Evolutionary conservation across 2,113 vertebrate species (phyloP), one percentile per base, ranked within the genome.

Genomic region (Dipodomys stephensi): DNA sequence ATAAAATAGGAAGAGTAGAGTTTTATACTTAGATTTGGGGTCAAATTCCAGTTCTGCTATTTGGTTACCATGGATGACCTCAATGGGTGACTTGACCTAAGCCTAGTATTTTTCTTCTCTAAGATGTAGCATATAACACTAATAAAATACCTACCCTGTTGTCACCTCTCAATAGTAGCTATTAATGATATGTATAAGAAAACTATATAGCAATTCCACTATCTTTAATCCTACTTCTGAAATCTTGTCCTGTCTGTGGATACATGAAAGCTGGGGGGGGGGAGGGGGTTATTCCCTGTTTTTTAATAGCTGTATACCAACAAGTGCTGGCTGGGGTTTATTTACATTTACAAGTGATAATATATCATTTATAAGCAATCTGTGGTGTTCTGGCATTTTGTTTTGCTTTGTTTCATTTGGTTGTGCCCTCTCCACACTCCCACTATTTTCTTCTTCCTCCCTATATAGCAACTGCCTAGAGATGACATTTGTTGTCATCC

Each of bases 1-100:
- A 28, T 85, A 18, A 77, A 82, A 73, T 62, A 22, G 35, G 22
- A 91, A 95, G 44, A 84, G 13, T 67, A 22, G 84, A 76, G 22
- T 93, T 92, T 95, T 92, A 13, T 30, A 80, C 32, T 87, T 81
- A 93, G 28, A 71, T 2, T 1, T 46, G 15, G 19, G 5, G 18
- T 96, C 83, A 92, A 87, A 92, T 94, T 82, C 46, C 18, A 94
- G 12, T 80, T 90, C 13, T 60, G 69, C 30, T 6, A 73, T 85
- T 93, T n/a, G 13, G 18, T 90, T 90, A 71, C 46, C 69, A 90
- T 82, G 25, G 72, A 39, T 80, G 39, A 71, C 32, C 18, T 83
- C n/a, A 81, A 60, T 39, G 80, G 87, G 27, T 76, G 67, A 91
- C 53, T 88, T 91, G 67, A 91, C 65, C 57, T 39, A 39, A 88